Evolutionary conservation across 2,888 invertebrate species (phyloP), one percentile per base, ranked within the genome.

Genomic region (Hydrotaea cyrtoneurina): DNA sequence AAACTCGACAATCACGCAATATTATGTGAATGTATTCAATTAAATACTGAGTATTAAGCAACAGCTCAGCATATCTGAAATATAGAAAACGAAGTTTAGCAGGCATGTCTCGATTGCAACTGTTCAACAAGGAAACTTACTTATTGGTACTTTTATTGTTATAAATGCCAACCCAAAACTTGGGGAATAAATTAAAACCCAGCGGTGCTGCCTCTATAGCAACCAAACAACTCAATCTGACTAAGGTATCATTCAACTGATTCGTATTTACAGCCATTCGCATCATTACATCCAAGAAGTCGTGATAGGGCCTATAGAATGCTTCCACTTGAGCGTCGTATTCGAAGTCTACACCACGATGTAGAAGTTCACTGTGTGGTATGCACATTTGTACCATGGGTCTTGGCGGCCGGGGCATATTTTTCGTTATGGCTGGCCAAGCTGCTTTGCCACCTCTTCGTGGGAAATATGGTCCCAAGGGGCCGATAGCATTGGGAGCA

Each of bases 21-120:
- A 98, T 95, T n/a, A 97, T 96, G 90, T 98, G 98, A 84, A 98
- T 95, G 91, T 98, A 98, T 92, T 98, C 98, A 46, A 96, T 95
- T 87, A 98, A 95, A 88, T 96, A 96, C 89, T 95, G 96, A 91
- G 96, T 97, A 86, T 95, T 96, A 71, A 97, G 93, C 82, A 98
- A 93, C 93, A 97, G 95, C 86, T 96, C 95, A 87, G 97, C 95
- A 90, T 97, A 96, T 91, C 95, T 97, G 91, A 0, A 93, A 93
- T 82, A 92, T 11, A 31, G 83, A 23, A 50, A 26, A 21, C 72
- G 5, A 80, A 39, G 8, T 39, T 39, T 39, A 8, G 39, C 3
- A 39, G 39, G 39, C 8, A 1, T 36, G 36, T 36, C 36, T n/a
- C n/a, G n/a, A n/a, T n/a, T n/a, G n/a, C 7, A 31, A 7, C 39